Conservation (phyloP, 2,797 vertebrate genomes). For the Falco peregrinus region DNA sequence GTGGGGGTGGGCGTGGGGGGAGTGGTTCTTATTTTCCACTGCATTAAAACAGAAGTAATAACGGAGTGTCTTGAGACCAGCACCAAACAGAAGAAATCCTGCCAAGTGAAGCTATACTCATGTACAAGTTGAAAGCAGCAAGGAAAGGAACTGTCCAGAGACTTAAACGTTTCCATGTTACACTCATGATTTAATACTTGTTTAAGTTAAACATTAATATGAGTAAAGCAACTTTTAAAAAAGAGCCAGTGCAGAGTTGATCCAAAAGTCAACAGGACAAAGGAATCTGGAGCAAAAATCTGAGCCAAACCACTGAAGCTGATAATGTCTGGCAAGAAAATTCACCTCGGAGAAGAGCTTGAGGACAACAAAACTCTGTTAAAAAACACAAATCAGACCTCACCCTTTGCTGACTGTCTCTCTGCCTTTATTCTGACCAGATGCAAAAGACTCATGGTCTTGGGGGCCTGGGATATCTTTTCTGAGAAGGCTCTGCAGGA, state of each 20-base stretch:
- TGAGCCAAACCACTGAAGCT: conserved; percentile 53
- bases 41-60: conserved; percentile 20
- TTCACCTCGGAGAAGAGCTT: background rate
- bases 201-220: conserved; percentile 67
- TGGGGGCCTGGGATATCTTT: background rate
- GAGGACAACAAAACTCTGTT: conserved; percentile 32
- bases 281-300: conserved; percentile 62
- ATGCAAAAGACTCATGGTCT: background rate
- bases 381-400: conserved; percentile 4
- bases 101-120: conserved; percentile 30
- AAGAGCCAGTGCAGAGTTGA: conserved; percentile 65
- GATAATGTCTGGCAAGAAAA: conserved; percentile 64
- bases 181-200: conserved; percentile 59
- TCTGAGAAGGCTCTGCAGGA: background rate
- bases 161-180: conserved; percentile 42
- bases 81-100: background rate
- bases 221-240: conserved; percentile 58
- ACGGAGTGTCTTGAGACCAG: conserved; percentile 2
- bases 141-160: conserved; percentile 42
- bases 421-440: conserved; percentile 45
- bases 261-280: conserved; percentile 73
- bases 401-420: background rate
- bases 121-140: conserved; percentile 5
- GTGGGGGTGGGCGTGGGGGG: rapidly evolving
- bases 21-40: background rate